These are phyloP conservation scores for Narcine bancroftii DNA, from an alignment of 2,113 vertebrate genomes.

Conservation along the genomic window DNA sequence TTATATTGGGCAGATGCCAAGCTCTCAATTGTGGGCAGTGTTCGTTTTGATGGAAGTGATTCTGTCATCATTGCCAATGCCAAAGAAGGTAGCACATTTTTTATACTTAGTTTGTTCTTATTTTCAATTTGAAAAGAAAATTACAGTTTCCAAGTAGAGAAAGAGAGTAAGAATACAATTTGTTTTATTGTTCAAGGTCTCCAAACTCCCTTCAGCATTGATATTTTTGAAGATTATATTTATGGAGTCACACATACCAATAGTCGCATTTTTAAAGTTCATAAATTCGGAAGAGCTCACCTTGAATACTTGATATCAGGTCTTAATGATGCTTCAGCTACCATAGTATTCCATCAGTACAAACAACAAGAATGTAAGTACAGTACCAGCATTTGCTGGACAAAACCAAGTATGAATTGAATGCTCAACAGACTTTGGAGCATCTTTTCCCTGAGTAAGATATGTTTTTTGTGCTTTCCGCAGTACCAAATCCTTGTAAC, in stretches of 20 bases:
- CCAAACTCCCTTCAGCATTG: slow-evolving; percentile 85
- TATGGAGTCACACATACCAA: slow-evolving; percentile 83
- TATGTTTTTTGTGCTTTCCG: slow-evolving; percentile 40
- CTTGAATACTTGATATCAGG: slow-evolving; percentile 72
- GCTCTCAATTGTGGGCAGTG: slow-evolving; percentile 82
- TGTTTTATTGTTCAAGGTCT: slow-evolving; percentile 63
- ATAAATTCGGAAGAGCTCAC: slow-evolving; percentile 76
- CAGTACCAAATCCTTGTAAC: slow-evolving; percentile 84
- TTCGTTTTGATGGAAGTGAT: slow-evolving; percentile 81
- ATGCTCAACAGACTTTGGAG: not conserved
- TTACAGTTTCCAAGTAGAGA: not conserved
- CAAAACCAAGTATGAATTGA: not conserved
- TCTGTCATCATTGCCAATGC: slow-evolving; percentile 72
- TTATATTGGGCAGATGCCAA: slow-evolving; percentile 96
- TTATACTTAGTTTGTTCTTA: not conserved
- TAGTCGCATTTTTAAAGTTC: slow-evolving; percentile 80
- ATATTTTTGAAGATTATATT: slow-evolving; percentile 91
- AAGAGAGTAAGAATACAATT: not conserved
- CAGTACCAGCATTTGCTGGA: slow-evolving; percentile 46
- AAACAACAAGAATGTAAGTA: slow-evolving; percentile 86
- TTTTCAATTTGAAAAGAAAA: not conserved
- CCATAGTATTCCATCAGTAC: slow-evolving; percentile 82
- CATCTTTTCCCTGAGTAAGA: not conserved
- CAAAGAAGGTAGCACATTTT: slow-evolving; percentile 68
- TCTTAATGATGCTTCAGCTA: slow-evolving; percentile 80